Conservation (phyloP, 2,797 vertebrate species). For the Gadopsis marmoratus region DNA sequence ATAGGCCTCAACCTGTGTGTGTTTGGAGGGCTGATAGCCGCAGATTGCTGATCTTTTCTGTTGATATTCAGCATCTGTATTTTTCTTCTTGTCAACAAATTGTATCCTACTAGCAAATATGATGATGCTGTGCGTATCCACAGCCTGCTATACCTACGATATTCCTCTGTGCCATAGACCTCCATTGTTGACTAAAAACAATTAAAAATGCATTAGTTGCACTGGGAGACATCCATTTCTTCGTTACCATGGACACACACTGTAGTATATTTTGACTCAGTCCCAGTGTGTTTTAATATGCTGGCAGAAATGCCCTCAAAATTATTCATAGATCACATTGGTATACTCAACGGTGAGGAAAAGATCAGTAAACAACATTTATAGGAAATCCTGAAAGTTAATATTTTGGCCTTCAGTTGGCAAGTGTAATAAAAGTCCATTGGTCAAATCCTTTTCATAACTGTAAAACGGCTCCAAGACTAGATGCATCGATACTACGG, state of each 20-base stretch:
- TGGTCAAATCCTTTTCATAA: neutral
- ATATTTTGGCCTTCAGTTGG: neutral
- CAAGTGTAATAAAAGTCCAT: neutral
- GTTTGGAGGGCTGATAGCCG: conserved; percentile 27
- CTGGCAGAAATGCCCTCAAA: too few species aligned
- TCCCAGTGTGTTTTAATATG: neutral
- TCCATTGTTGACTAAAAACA: neutral
- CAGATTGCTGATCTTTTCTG: conserved; percentile 8
- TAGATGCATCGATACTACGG: neutral
- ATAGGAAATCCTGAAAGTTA: neutral
- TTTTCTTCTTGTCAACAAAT: conserved; percentile 23
- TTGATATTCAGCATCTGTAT: conserved; percentile 22
- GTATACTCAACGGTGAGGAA: neutral
- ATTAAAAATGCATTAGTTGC: conserved; percentile 13
- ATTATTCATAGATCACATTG: neutral
- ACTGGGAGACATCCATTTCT: neutral
- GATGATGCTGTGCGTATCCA: neutral
- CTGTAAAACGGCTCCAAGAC: neutral
- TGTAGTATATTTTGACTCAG: conserved; percentile 2
- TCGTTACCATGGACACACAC: neutral
- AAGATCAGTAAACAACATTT: neutral
- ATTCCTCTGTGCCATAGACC: conserved; percentile 3
- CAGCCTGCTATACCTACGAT: neutral
- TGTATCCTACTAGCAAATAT: neutral
- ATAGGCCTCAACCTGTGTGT: neutral